Evolutionary conservation across 2,888 invertebrate species (phyloP).

Genomic region (Abscondita cerata): DNA sequence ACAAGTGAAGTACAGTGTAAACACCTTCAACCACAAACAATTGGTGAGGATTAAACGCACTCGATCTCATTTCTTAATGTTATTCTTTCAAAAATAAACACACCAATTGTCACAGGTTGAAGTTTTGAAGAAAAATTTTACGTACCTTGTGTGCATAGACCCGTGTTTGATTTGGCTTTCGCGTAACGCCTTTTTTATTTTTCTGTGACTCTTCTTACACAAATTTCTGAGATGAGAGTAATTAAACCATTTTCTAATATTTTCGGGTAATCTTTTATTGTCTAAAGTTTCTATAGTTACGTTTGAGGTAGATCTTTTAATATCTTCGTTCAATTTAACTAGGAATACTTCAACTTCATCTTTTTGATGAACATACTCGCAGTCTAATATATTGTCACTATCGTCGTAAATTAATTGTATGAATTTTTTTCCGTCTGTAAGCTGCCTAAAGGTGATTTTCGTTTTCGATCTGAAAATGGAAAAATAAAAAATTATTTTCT

Average conservation of each 20-base stretch:
- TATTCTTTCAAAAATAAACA: too few species aligned
- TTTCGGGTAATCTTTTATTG: constrained; percentile 60
- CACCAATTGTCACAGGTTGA: too few species aligned
- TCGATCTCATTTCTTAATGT: too few species aligned
- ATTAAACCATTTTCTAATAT: constrained; percentile 65
- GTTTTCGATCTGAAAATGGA: constrained; percentile 52
- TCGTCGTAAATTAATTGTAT: constrained; percentile 73
- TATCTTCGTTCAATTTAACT: constrained; percentile 65
- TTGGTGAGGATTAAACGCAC: too few species aligned
- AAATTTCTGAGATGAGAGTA: constrained; percentile 65
- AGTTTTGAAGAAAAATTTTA: constrained; percentile 8
- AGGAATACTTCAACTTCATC: constrained; percentile 65
- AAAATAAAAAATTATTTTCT: too few species aligned
- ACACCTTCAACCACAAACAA: too few species aligned
- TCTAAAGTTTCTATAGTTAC: constrained; percentile 64
- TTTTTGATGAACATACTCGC: constrained; percentile 68
- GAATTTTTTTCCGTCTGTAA: constrained; percentile 72
- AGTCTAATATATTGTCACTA: constrained; percentile 68
- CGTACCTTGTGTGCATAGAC: constrained; percentile 15
- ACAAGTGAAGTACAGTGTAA: too few species aligned
- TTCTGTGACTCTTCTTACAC: constrained; percentile 60
- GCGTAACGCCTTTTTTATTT: constrained; percentile 44
- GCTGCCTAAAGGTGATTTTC: constrained; percentile 69
- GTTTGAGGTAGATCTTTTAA: constrained; percentile 59
- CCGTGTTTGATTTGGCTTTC: constrained; percentile 31